phyloP scores from a whole-genome alignment of 2,888 invertebrate genomes.

The Deroplatys truncata region DNA sequence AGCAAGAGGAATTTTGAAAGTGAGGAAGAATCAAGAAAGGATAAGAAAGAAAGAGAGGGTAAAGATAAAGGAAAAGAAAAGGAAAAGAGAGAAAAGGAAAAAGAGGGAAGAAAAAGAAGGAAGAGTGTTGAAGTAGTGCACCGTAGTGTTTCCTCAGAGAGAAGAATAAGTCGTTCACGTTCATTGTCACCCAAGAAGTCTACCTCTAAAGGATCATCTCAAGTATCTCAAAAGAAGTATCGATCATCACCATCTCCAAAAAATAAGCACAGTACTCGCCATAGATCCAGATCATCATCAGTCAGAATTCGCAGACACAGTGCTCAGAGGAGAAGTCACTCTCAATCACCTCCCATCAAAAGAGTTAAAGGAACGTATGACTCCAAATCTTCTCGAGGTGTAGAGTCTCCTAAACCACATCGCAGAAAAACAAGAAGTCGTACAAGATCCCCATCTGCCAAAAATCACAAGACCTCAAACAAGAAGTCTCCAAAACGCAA shows the following conservation, averaged over 20 bases:
- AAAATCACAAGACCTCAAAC: neutral
- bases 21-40: constrained; percentile 16
- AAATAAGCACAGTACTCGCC: neutral
- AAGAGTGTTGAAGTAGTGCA: neutral
- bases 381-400: neutral
- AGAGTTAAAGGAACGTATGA: neutral
- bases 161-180: neutral
- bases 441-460: neutral
- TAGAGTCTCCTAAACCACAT: neutral
- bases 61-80: neutral
- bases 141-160: constrained; percentile 5
- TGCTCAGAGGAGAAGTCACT: neutral
- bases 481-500: constrained; percentile 11
- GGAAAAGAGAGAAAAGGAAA: neutral
- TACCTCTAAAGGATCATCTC: neutral
- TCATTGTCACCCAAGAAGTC: constrained; percentile 15
- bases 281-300: constrained; percentile 3
- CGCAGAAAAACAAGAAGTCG: neutral
- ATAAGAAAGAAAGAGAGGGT: neutral
- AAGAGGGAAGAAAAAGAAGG: neutral
- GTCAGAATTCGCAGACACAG: neutral
- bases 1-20: constrained; percentile 19
- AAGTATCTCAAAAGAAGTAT: constrained; percentile 1
- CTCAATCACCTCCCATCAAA: neutral
- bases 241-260: constrained; percentile 17